Conservation (phyloP, 2,888 invertebrate genomes). For the Chirona hameri region DNA sequence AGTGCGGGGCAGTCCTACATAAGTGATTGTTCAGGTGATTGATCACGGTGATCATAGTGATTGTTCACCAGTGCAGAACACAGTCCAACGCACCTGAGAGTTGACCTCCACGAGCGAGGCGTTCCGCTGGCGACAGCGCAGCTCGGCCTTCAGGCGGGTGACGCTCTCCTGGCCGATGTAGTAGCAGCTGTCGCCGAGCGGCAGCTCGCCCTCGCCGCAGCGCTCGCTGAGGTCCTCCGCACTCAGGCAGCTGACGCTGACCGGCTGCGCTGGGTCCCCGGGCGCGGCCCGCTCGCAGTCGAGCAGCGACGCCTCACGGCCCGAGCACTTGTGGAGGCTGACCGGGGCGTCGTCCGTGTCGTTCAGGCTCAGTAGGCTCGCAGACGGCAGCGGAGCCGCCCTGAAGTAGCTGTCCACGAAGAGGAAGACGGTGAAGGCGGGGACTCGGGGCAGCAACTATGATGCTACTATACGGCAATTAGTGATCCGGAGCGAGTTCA, state of each 20-base stretch:
- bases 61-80: too few species aligned
- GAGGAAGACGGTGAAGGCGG: too few species aligned
- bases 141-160: neutral
- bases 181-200: conserved; percentile 22
- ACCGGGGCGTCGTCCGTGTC: neutral
- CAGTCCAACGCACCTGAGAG: neutral
- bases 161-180: neutral
- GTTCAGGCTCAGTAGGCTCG: neutral
- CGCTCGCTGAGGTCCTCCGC: conserved; percentile 1
- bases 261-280: neutral
- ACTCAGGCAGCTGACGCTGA: neutral
- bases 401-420: neutral
- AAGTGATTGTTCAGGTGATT: too few species aligned
- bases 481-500: too few species aligned
- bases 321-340: neutral
- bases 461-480: too few species aligned
- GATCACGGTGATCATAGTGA: too few species aligned
- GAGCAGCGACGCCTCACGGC: neutral
- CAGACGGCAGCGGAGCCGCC: neutral
- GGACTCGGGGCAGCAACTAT: too few species aligned
- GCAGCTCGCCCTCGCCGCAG: conserved; percentile 3
- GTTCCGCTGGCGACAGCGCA: neutral
- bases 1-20: too few species aligned
- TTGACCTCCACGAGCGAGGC: neutral
- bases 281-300: neutral